Base-by-base conservation (phyloP, 2,888 invertebrate genomes). In the Abrostola tripartita region DNA sequence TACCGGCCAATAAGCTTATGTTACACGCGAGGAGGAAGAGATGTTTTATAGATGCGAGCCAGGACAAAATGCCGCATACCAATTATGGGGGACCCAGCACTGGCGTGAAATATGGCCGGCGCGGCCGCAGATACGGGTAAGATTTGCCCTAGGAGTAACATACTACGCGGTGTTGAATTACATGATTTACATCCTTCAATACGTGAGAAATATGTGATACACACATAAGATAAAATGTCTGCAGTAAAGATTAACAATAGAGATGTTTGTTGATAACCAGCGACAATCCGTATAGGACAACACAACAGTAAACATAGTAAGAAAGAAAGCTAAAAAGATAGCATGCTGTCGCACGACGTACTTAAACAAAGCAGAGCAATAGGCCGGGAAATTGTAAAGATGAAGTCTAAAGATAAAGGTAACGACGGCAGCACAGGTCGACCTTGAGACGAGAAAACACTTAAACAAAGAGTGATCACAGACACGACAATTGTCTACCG, bases 401-500 rank as follows among this genome's bases (percentile, higher is more conserved):
- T 79, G 68, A 68, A 60, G 60, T 58, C 59, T 61, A 76, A 78
- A 71, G 72, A 76, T 73, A 77, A 79, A 79, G 79, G 77, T 74
- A 78, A 76, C 61, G 74, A 75, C 59, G 65, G 64, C 68, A 64
- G 61, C 75, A 61, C 60, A 55, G 54, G 61, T 55, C 85, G 91
- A 88, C 92, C 92, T 92, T 92, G 91, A 83, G 82, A 83, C 84
- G 82, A 82, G 85, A 85, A 80, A 85, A 85, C 87, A 85, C 83
- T 88, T 83, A 86, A 85, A 88, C 86, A 89, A 89, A 91, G 87
- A 87, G 78, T 80, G 81, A 78, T 83, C 84, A 83, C 82, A 76
- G 79, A 64, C 78, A 58, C 77, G 70, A 77, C 82, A 79, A 85
- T 85, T 84, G 85, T 85, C 81, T 81, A 77, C 82, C 62, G 64